A percentile compares a stretch with the other conserved stretches of the same genome.
These are phyloP conservation scores for Neostethus bicornis DNA, from an alignment of 2,797 vertebrate genomes.

Conservation along the genomic window DNA sequence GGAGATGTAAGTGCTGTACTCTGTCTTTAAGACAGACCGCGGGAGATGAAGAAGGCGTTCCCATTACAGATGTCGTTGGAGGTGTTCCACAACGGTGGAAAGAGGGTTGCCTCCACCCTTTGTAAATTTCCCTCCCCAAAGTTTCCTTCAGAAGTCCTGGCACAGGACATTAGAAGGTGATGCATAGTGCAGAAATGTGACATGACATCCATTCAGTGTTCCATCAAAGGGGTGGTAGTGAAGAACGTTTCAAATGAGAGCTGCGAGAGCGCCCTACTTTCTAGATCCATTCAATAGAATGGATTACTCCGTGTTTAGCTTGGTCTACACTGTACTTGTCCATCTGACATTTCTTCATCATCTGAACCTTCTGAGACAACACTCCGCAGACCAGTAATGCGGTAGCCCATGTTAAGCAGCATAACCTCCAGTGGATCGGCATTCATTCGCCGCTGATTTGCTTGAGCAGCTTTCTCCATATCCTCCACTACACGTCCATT, in stretches of 20 bases:
- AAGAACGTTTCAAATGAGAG: conserved; percentile 50
- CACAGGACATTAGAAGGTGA: conserved; percentile 49
- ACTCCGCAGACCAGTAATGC: conserved; percentile 94
- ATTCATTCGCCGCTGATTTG: conserved; percentile 98
- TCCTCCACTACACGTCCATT: conserved; percentile 94
- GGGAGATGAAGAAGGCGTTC: conserved; percentile 59
- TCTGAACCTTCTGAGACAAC: conserved; percentile 89
- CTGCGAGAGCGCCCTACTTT: conserved; percentile 50
- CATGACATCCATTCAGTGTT: conserved; percentile 68
- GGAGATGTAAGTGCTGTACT: conserved; percentile 53
- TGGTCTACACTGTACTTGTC: conserved; percentile 97
- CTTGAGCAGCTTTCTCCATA: conserved; percentile 96
- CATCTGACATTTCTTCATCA: conserved; percentile 94
- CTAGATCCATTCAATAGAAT: conserved; percentile 56
- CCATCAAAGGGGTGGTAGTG: conserved; percentile 52
- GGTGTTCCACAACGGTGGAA: conserved; percentile 50
- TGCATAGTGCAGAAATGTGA: conserved; percentile 76
- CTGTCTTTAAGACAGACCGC: conserved; percentile 49
- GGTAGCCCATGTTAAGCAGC: conserved; percentile 99
- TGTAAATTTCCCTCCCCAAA: conserved; percentile 56
- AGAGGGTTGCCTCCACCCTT: conserved; percentile 35
- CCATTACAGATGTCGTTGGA: conserved; percentile 46
- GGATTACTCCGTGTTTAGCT: conserved; percentile 81
- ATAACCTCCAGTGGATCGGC: conserved; percentile 97
- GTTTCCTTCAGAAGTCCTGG: conserved; percentile 55